A percentile compares a stretch with the other conserved stretches of the same genome.
These are phyloP conservation scores for Pseudois nayaur DNA, from an alignment of 2,113 vertebrate genomes.

Conservation along the genomic window DNA sequence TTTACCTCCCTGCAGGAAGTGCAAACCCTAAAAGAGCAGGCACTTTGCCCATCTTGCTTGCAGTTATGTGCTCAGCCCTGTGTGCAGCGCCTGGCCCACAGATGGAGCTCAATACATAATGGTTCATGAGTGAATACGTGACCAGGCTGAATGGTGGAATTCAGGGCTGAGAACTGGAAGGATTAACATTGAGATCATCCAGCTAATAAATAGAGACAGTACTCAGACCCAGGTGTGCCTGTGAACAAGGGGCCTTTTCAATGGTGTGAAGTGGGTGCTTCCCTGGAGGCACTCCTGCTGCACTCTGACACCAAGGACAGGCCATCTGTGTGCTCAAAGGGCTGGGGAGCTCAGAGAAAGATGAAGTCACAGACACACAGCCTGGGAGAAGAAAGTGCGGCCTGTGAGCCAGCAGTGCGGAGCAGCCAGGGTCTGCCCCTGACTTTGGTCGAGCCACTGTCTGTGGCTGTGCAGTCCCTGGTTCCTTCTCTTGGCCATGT, in stretches of 20 bases:
- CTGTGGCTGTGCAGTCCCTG: accelerated
- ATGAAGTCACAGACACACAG: too few species aligned
- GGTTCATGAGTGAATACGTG: not conserved
- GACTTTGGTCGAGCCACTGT: accelerated
- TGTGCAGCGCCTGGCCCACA: not conserved
- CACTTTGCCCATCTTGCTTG: not conserved
- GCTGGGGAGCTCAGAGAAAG: not conserved
- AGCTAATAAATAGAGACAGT: too few species aligned
- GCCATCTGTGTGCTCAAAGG: accelerated
- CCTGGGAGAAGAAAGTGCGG: accelerated
- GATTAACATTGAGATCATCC: not conserved
- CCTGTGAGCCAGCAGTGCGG: not conserved
- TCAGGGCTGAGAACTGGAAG: not conserved
- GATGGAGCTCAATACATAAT: not conserved
- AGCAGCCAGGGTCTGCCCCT: not conserved
- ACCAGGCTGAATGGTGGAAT: not conserved
- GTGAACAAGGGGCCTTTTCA: not conserved
- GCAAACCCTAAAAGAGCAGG: not conserved
- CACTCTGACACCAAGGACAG: not conserved
- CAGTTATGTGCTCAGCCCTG: not conserved
- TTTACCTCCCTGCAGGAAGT: not conserved
- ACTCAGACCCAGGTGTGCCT: not conserved
- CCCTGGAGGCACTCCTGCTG: not conserved
- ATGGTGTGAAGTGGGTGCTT: not conserved
- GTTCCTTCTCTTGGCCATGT: not conserved